These are phyloP conservation scores for Calosoma granatense DNA, from an alignment of 1,140 invertebrate species.

Conservation along the genomic window DNA sequence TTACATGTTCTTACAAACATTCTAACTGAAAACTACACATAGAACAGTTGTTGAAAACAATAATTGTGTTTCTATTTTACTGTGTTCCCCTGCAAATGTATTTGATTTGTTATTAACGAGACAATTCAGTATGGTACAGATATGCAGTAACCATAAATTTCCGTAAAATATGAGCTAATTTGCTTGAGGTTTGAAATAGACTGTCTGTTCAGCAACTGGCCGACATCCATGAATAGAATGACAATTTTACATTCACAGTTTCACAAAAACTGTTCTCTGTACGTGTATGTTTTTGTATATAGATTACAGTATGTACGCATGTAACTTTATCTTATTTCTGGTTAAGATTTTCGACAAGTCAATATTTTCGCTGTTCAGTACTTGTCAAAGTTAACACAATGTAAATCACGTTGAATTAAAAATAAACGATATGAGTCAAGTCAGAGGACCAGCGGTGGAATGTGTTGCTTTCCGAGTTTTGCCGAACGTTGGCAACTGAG, in stretches of 20 bases:
- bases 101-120: too few relatives aligned
- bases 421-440: neutral
- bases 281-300: neutral
- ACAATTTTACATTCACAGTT: neutral
- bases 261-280: too few relatives aligned
- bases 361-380: neutral
- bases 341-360: neutral
- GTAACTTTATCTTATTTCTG: too few relatives aligned
- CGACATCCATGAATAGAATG: neutral
- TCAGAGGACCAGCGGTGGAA: neutral
- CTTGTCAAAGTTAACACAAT: neutral
- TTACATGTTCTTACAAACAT: too few relatives aligned
- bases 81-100: too few relatives aligned
- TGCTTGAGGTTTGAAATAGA: neutral
- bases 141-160: neutral
- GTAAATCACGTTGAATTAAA: constrained; percentile 2
- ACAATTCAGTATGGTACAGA: neutral
- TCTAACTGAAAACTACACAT: too few relatives aligned
- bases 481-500: neutral
- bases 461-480: neutral
- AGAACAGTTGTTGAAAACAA: too few relatives aligned
- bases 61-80: too few relatives aligned
- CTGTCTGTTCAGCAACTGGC: neutral
- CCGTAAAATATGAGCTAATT: neutral
- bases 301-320: too few relatives aligned